Conservation (phyloP, 2,113 vertebrate species). For the Gadus macrocephalus region DNA sequence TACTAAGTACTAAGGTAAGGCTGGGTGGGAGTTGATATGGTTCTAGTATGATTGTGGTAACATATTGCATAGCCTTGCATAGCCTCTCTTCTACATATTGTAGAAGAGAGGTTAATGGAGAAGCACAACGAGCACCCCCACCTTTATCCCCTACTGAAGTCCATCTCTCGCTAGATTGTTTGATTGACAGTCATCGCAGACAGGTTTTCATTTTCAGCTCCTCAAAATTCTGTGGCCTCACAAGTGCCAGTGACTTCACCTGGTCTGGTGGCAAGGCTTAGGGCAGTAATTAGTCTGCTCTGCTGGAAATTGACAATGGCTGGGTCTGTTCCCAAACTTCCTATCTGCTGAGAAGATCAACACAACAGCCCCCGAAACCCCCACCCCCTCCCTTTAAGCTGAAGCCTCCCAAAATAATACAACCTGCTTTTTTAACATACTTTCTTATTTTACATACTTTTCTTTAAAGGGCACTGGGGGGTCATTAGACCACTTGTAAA, state of each 20-base stretch:
- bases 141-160: not conserved
- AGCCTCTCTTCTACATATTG: no score
- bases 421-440: not conserved
- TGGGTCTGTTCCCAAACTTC: conserved; percentile 39
- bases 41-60: no score
- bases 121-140: no score
- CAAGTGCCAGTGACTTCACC: conserved; percentile 25
- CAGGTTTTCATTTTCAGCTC: conserved; percentile 9
- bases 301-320: conserved; percentile 51
- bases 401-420: conserved; percentile 7
- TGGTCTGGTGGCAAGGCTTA: conserved; percentile 59
- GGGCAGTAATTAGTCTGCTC: conserved; percentile 44
- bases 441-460: not conserved
- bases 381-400: not conserved
- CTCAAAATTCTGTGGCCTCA: conserved; percentile 21
- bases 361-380: conserved; percentile 5
- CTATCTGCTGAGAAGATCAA: conserved; percentile 36
- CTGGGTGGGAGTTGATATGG: no score
- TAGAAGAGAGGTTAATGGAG: no score
- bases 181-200: conserved; percentile 20
- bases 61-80: no score
- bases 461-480: not conserved
- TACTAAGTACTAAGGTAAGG: no score
- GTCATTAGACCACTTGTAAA: no score
- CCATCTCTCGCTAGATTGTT: conserved; percentile 5